A percentile compares a stretch with the other conserved stretches of the same genome.
phyloP scores from a whole-genome alignment of 2,888 invertebrate genomes.

The Chrysomela aeneicollis region DNA sequence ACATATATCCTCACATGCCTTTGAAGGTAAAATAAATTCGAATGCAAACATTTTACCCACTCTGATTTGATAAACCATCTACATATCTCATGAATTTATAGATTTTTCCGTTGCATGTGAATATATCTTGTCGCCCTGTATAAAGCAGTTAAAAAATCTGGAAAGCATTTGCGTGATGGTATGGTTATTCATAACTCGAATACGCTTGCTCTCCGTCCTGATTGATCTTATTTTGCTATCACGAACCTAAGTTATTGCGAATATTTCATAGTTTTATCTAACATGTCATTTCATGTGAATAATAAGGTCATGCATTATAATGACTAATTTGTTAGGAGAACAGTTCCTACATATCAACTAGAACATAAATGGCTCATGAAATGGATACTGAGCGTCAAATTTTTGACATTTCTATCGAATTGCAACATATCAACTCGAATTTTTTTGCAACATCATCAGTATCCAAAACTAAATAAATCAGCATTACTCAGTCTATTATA shows the following conservation, averaged over 20 bases:
- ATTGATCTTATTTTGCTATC: constrained; percentile 47
- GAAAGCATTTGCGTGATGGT: constrained; percentile 39
- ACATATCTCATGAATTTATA: too few species aligned
- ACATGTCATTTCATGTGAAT: constrained; percentile 49
- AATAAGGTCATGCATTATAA: constrained; percentile 46
- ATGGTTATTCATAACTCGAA: constrained; percentile 39
- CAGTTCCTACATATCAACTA: constrained; percentile 18
- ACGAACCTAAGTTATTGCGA: constrained; percentile 49
- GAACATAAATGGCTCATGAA: constrained; percentile 21
- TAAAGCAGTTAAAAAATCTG: not conserved
- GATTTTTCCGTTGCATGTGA: too few species aligned
- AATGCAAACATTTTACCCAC: too few species aligned
- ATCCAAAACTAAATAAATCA: too few species aligned
- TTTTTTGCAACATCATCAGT: too few species aligned
- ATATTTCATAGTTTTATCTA: constrained; percentile 48
- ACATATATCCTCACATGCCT: too few species aligned
- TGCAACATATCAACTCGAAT: too few species aligned
- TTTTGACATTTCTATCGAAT: too few species aligned
- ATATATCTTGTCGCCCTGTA: not conserved
- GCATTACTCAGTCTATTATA: too few species aligned
- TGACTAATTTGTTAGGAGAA: constrained; percentile 24
- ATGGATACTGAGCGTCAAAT: constrained; percentile 24
- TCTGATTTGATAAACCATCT: too few species aligned
- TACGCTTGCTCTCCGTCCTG: constrained; percentile 45
- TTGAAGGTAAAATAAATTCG: too few species aligned